Base-by-base conservation (phyloP, 1,140 invertebrate genomes). In the Heliothis virescens region DNA sequence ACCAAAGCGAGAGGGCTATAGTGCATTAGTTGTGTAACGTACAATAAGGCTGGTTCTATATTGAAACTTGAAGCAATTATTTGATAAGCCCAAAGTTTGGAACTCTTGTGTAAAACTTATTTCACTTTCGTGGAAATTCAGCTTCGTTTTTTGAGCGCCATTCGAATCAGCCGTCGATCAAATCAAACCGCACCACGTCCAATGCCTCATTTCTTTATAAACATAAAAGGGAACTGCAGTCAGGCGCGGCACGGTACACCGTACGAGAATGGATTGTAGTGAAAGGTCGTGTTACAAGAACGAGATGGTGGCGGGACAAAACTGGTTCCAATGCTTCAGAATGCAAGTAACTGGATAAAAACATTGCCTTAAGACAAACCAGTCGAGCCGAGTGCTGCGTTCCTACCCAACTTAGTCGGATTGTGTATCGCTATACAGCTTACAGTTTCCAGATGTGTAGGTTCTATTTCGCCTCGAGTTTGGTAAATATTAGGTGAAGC, bases 331-430 rank as follows among this genome's bases (percentile, higher is more conserved):
- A 87, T 88, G 89, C 90, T 87, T 91, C 91, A 94, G 91, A 93
- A 92, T 94, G 89, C 88, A 94, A 92, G 92, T 92, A 91, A 92
- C 89, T 92, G 92, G 92, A 93, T 90, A 93, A 94, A 93, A 94
- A 94, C 90, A 91, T 90, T 86, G 83, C 83, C 85, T 82, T 87
- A 88, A 90, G 91, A 90, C 87, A 92, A 92, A 92, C 92, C 91
- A 93, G 91, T 93, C 89, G 88, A 50, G 62, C 60, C 80, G 77
- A 84, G 85, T 80, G 67, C 26, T 55, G n/a, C 21, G 47, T 76
- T 53, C 71, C 78, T 82, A 62, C 50, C 59, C 63, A 82, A 82
- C 59, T 81, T 81, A 71, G 80, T 47, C 75, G 80, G 60, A 15
- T 82, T 53, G 69, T 47, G 29, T 34, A 57, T 34, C 48, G 12